Conservation (phyloP, 2,113 vertebrate species). For the Puntigrus tetrazona region DNA sequence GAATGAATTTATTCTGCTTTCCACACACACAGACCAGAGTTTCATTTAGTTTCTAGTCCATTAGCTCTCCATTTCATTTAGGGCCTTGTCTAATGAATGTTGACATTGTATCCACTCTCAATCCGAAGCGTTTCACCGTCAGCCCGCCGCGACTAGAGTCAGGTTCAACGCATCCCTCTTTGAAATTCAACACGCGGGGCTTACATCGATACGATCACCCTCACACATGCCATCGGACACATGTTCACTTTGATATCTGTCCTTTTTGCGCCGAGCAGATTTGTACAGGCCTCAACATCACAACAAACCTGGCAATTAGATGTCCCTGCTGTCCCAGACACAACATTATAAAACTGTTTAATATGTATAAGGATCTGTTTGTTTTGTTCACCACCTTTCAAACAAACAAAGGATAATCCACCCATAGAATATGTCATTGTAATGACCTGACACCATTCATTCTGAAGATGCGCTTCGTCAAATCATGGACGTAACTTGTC, state of each 20-base stretch:
- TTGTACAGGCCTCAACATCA: neutral
- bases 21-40: slow-evolving; percentile 1
- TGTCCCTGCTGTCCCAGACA: neutral
- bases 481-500: neutral
- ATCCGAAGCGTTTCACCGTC: slow-evolving; percentile 33
- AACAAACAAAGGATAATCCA: slow-evolving; percentile 29
- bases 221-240: slow-evolving; percentile 31
- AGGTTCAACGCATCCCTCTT: slow-evolving; percentile 18
- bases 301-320: slow-evolving; percentile 19
- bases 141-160: neutral
- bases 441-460: neutral
- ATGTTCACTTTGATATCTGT: slow-evolving; percentile 37
- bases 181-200: slow-evolving; percentile 10
- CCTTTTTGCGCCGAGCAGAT: neutral
- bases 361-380: slow-evolving; percentile 36
- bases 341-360: slow-evolving; percentile 19
- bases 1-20: neutral
- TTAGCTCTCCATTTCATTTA: slow-evolving; percentile 57
- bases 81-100: slow-evolving; percentile 51
- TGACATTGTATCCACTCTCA: slow-evolving; percentile 56
- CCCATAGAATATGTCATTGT: slow-evolving; percentile 3
- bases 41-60: slow-evolving; percentile 52
- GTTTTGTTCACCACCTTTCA: slow-evolving; percentile 9
- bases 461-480: slow-evolving; percentile 8
- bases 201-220: slow-evolving; percentile 37